These are phyloP conservation scores for Rhynchomys soricoides DNA, from an alignment of 2,113 vertebrate species.

Conservation along the genomic window DNA sequence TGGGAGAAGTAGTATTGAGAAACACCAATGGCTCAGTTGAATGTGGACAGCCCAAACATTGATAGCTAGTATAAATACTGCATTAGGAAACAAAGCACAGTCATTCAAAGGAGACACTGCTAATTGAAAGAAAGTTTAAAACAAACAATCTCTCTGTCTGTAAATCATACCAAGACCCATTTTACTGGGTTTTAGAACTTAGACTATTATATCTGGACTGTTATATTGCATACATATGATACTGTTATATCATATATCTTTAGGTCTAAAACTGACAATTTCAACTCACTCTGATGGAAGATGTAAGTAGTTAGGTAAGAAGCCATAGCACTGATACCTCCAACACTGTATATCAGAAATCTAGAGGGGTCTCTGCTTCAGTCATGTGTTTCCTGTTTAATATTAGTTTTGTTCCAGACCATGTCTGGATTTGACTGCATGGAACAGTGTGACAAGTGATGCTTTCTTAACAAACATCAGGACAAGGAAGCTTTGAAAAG, in stretches of 20 bases:
- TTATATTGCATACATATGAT: no score
- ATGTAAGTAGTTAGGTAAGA: background rate
- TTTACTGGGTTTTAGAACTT: slow-evolving; percentile 4
- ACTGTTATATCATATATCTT: background rate
- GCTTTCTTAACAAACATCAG: background rate
- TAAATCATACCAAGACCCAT: background rate
- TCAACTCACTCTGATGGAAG: background rate
- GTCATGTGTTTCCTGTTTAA: background rate
- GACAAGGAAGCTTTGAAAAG: background rate
- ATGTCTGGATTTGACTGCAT: background rate
- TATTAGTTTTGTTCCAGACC: background rate
- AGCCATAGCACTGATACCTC: background rate
- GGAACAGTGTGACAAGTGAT: background rate
- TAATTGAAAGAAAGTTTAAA: background rate
- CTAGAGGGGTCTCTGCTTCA: background rate
- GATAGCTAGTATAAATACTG: background rate
- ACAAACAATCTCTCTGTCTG: background rate
- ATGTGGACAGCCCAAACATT: background rate
- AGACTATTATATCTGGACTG: background rate
- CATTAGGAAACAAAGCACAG: background rate
- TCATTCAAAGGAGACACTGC: background rate
- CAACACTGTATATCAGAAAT: background rate
- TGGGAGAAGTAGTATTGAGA: slow-evolving; percentile 14
- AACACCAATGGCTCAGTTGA: slow-evolving; percentile 4
- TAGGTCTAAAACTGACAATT: background rate